These are phyloP conservation scores for Pantherophis vulpinus DNA, from an alignment of 2,797 vertebrate genomes.

Conservation along the genomic window DNA sequence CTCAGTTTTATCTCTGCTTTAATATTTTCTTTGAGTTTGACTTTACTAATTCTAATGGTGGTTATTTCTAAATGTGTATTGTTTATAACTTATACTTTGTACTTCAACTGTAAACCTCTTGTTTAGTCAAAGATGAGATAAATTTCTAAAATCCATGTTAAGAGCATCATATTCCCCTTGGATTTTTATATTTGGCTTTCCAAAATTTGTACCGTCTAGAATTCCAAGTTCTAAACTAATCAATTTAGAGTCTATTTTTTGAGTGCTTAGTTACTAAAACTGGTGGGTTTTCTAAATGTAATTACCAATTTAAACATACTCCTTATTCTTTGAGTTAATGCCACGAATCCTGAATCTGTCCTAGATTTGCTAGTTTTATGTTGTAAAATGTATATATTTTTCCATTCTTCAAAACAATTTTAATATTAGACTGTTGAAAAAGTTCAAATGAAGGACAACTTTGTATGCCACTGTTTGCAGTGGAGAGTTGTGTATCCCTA, in stretches of 20 bases:
- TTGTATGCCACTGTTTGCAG: conserved; percentile 5
- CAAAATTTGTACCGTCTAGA: background rate
- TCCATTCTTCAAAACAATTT: conserved; percentile 26
- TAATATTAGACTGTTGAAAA: background rate
- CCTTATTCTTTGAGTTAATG: background rate
- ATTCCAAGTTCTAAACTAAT: background rate
- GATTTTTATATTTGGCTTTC: background rate
- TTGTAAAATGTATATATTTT: conserved; percentile 18
- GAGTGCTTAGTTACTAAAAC: conserved; percentile 23
- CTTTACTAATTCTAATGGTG: background rate
- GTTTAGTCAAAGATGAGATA: background rate
- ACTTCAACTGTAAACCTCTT: background rate
- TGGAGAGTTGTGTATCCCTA: background rate
- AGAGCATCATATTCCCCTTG: background rate
- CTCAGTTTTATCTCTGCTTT: background rate
- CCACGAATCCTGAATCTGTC: conserved; percentile 30
- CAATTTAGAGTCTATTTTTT: background rate
- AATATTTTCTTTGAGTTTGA: background rate
- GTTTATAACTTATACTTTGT: background rate
- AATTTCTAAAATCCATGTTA: background rate
- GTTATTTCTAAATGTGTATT: background rate
- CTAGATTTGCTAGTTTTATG: conserved; percentile 31
- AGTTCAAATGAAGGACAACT: background rate
- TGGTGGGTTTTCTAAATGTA: conserved; percentile 26
- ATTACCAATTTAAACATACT: conserved; percentile 41